Evolutionary conservation across 1,140 invertebrate species (phyloP).

Genomic region (Leptinotarsa undecemlineata): DNA sequence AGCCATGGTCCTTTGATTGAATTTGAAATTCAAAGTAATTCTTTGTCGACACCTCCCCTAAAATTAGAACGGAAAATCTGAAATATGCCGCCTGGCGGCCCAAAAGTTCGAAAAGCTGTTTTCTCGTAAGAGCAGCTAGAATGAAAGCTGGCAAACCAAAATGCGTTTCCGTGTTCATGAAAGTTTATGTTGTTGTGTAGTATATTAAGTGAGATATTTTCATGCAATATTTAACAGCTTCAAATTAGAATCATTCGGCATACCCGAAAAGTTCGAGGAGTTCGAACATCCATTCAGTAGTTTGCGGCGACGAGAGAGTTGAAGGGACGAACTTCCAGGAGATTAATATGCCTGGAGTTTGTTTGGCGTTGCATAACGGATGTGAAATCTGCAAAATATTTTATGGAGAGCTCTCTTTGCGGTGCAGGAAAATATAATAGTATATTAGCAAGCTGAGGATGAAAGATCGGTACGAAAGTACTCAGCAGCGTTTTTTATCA

Average conservation of each 20-base stretch:
- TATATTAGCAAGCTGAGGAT: too few species aligned
- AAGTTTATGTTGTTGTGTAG: not conserved
- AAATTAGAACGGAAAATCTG: slow-evolving; percentile 1
- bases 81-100: not conserved
- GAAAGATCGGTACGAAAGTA: too few species aligned
- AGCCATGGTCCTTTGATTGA: too few species aligned
- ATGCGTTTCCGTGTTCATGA: not conserved
- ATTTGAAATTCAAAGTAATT: too few species aligned
- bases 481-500: too few species aligned
- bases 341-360: not conserved
- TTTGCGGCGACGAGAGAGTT: not conserved
- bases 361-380: not conserved
- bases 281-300: not conserved
- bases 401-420: too few species aligned
- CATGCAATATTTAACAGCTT: slow-evolving; percentile 2
- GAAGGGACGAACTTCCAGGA: not conserved
- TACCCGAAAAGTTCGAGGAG: not conserved
- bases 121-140: not conserved
- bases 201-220: slow-evolving; percentile 8
- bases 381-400: not conserved
- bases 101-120: not conserved
- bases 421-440: too few species aligned
- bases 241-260: not conserved
- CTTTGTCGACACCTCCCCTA: not conserved
- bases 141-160: not conserved